Evolutionary conservation across 2,888 invertebrate species (phyloP).

Genomic region (Osmoderma eremita): DNA sequence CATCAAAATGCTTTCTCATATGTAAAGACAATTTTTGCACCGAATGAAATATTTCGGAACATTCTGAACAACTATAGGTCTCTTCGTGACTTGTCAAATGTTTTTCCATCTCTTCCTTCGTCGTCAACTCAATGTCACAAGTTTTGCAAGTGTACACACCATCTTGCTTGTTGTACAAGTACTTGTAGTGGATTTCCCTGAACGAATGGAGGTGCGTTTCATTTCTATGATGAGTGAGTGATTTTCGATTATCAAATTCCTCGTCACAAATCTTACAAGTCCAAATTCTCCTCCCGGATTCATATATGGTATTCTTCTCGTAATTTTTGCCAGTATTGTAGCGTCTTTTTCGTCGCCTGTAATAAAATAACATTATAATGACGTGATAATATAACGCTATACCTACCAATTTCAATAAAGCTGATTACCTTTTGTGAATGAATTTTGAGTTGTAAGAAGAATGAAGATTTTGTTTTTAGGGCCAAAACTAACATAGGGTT

Average conservation of each 20-base stretch:
- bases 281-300: slow-evolving; percentile 4
- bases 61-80: slow-evolving; percentile 52
- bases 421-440: no score
- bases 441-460: no score
- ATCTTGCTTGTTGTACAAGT: slow-evolving; percentile 48
- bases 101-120: slow-evolving; percentile 20
- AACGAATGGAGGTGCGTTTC: slow-evolving; percentile 39
- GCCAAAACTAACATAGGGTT: no score
- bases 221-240: slow-evolving; percentile 53
- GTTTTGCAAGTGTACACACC: slow-evolving; percentile 45
- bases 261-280: slow-evolving; percentile 8
- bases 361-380: slow-evolving; percentile 6
- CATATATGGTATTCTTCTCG: background rate
- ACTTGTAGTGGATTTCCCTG: slow-evolving; percentile 46
- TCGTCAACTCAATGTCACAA: slow-evolving; percentile 26
- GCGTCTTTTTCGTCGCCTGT: background rate
- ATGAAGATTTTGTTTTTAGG: no score
- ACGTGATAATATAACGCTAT: no score
- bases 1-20: slow-evolving; percentile 54
- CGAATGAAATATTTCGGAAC: slow-evolving; percentile 56
- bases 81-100: slow-evolving; percentile 23
- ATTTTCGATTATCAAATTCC: slow-evolving; percentile 13
- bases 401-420: no score
- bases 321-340: background rate
- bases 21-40: slow-evolving; percentile 58